Evolutionary conservation across 2,797 vertebrate species (phyloP).

Genomic region (Acrossocheilus fasciatus): DNA sequence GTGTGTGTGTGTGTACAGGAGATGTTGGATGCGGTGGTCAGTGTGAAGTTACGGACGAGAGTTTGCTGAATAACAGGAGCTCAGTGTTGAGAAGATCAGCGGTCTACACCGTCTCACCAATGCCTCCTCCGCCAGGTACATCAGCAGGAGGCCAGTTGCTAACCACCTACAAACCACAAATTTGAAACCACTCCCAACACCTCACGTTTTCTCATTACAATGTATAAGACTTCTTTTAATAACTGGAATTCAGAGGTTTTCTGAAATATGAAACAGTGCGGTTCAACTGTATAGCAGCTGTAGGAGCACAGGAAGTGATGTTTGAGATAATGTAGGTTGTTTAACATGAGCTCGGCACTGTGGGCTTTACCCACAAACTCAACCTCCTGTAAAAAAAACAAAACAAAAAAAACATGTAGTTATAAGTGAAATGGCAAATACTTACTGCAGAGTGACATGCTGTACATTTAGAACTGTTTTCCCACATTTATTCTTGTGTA

Average conservation of each 20-base stretch:
- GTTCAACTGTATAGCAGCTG: background rate
- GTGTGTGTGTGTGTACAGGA: slow-evolving; percentile 23
- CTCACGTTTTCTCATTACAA: background rate
- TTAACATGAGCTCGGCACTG: background rate
- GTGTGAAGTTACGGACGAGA: background rate
- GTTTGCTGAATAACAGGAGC: slow-evolving; percentile 14
- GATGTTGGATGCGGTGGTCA: background rate
- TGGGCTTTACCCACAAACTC: background rate
- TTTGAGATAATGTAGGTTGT: background rate
- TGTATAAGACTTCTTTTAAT: background rate
- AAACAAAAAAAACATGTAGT: background rate
- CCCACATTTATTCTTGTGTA: background rate
- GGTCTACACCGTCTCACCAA: slow-evolving; percentile 1
- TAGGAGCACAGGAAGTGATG: background rate
- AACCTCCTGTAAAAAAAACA: background rate
- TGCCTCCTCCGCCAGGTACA: slow-evolving; percentile 39
- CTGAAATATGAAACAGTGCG: background rate
- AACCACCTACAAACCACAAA: background rate
- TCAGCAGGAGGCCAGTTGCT: background rate
- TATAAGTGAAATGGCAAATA: background rate
- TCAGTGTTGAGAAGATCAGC: slow-evolving; percentile 16
- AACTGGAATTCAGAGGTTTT: background rate
- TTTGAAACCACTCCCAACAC: background rate
- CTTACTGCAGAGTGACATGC: background rate
- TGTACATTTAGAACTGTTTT: background rate